Conservation (phyloP, 2,888 invertebrate species). For the Eristalinus aeneus region DNA sequence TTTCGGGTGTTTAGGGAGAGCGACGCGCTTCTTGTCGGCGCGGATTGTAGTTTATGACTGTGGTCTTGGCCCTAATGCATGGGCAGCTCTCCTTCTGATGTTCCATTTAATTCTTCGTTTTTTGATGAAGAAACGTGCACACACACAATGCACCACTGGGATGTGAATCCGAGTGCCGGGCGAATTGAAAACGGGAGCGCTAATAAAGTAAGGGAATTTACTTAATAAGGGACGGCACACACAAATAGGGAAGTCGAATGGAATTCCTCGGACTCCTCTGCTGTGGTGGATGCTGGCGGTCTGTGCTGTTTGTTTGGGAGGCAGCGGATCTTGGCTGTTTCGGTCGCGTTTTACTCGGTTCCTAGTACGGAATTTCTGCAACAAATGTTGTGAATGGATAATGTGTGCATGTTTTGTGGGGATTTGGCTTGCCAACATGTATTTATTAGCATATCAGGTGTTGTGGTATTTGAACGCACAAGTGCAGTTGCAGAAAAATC, state of each 20-base stretch:
- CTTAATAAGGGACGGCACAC: slow-evolving; percentile 60
- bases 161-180: slow-evolving; percentile 31
- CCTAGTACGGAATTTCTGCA: slow-evolving; percentile 22
- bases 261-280: slow-evolving; percentile 34
- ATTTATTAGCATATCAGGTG: background rate
- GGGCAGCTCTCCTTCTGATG: slow-evolving; percentile 39
- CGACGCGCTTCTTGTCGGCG: slow-evolving; percentile 56
- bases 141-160: slow-evolving; percentile 30
- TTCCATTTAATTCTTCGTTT: slow-evolving; percentile 22
- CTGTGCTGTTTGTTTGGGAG: slow-evolving; percentile 29
- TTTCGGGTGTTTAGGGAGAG: slow-evolving; percentile 11
- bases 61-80: slow-evolving; percentile 50
- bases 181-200: slow-evolving; percentile 60
- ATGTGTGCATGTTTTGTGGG: background rate
- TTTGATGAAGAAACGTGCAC: slow-evolving; percentile 22
- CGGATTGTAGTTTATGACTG: slow-evolving; percentile 67
- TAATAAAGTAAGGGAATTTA: slow-evolving; percentile 58
- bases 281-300: slow-evolving; percentile 17
- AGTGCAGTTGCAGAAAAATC: background rate
- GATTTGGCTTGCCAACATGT: background rate
- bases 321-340: background rate
- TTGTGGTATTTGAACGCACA: background rate
- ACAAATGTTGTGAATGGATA: background rate
- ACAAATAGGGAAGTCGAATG: slow-evolving; percentile 65
- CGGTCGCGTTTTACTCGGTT: background rate